These are phyloP conservation scores for Nephrotoma flavescens DNA, from an alignment of 2,888 invertebrate genomes.

Conservation along the genomic window DNA sequence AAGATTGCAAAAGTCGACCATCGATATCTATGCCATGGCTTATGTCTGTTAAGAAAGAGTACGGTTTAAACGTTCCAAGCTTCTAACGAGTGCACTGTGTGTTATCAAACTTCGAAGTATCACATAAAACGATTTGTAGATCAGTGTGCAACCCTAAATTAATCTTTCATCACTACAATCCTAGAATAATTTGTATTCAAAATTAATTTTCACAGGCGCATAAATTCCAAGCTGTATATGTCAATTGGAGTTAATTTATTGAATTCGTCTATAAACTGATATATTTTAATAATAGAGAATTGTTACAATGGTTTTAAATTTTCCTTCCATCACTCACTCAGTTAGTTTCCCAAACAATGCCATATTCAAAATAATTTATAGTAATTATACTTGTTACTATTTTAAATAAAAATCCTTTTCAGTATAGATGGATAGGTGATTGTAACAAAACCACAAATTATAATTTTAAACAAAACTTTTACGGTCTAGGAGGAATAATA, in stretches of 20 bases:
- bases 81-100: too few species aligned
- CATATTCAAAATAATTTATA: not conserved
- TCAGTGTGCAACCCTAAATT: too few species aligned
- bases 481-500: not conserved
- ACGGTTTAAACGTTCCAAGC: too few species aligned
- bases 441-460: not conserved
- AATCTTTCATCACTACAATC: too few species aligned
- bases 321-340: not conserved
- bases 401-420: not conserved
- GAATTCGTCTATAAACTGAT: not conserved
- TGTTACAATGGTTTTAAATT: not conserved
- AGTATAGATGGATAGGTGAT: not conserved
- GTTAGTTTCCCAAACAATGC: not conserved
- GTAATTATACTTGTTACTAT: not conserved
- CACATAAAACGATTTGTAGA: too few species aligned
- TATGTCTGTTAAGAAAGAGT: too few species aligned
- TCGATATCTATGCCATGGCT: too few species aligned
- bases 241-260: not conserved
- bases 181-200: not conserved
- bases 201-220: not conserved
- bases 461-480: not conserved
- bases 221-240: not conserved
- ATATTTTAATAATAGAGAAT: not conserved
- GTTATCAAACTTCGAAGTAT: too few species aligned
- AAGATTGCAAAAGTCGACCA: too few species aligned